Percentiles rank a stretch among this genome's conserved stretches.
phyloP scores from a whole-genome alignment of 2,888 invertebrate genomes.

The Reticulitermes lucifugus region DNA sequence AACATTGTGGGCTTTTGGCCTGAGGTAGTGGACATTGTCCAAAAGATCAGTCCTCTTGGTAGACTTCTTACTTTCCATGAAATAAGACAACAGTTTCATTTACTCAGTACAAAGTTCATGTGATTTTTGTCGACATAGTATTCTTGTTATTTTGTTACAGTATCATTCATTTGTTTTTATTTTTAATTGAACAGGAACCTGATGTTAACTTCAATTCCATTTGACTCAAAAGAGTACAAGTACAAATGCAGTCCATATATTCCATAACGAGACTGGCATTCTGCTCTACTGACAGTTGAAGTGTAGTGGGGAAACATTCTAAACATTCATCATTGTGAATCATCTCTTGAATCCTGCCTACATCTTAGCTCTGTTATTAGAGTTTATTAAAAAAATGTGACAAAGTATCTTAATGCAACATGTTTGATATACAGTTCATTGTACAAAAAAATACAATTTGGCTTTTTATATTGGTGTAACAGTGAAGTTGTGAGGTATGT shows the following conservation, averaged over 20 bases:
- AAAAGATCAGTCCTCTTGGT: neutral
- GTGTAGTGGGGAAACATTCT: conserved; percentile 37
- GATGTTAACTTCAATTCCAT: neutral
- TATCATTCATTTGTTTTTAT: neutral
- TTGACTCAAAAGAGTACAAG: conserved; percentile 33
- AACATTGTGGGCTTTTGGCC: no score
- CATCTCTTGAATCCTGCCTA: conserved; percentile 47
- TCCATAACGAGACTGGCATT: conserved; percentile 15
- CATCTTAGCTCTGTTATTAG: conserved; percentile 42
- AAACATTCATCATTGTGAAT: conserved; percentile 32
- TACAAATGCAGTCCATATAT: conserved; percentile 38
- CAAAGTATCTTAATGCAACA: conserved; percentile 28
- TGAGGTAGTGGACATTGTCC: no score
- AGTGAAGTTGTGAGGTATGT: conserved; percentile 17
- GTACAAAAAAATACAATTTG: conserved; percentile 43
- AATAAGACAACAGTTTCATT: neutral
- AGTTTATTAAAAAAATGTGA: conserved; percentile 24
- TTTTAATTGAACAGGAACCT: neutral
- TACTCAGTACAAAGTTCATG: conserved; percentile 31
- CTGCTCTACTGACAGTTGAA: conserved; percentile 12
- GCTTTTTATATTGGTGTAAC: conserved; percentile 51
- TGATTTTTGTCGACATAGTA: conserved; percentile 36
- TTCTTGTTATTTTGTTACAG: conserved; percentile 10
- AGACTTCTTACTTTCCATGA: conserved; percentile 20
- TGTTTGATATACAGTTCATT: conserved; percentile 40